phyloP scores from a whole-genome alignment of 2,113 vertebrate species.

The Acanthisitta chloris region DNA sequence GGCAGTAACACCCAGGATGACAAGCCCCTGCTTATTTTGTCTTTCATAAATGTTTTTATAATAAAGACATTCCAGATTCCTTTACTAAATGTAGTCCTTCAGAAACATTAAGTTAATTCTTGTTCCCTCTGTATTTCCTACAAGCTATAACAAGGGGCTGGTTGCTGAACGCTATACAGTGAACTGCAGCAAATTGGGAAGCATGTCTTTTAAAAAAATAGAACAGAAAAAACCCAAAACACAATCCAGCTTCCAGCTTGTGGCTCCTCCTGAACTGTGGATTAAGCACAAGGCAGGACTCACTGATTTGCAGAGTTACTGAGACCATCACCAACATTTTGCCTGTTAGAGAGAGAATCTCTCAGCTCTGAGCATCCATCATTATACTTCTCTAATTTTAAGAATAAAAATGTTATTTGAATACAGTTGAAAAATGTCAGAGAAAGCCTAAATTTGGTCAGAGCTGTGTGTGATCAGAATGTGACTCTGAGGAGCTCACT shows the following conservation, averaged over 20 bases:
- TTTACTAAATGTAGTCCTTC: not conserved
- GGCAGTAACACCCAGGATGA: not conserved
- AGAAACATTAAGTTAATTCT: not conserved
- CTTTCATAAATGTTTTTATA: not conserved
- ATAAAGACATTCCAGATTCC: not conserved
- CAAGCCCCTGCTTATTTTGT: not conserved
- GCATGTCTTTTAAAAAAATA: not conserved
- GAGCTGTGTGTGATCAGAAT: not conserved
- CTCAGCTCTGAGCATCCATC: not conserved
- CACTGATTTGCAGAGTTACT: not conserved
- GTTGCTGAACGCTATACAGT: not conserved
- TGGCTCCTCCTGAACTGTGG: not conserved
- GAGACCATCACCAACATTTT: not conserved
- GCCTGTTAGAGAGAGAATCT: not conserved
- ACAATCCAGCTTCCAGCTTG: not conserved
- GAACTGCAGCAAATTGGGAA: not conserved
- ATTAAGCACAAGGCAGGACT: not conserved
- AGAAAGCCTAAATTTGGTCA: not conserved
- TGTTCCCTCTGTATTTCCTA: not conserved
- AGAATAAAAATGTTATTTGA: not conserved
- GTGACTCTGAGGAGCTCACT: accelerated
- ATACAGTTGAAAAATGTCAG: not conserved
- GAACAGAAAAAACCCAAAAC: not conserved
- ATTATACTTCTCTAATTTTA: not conserved
- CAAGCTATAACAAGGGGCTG: not conserved